Percentiles rank a stretch among this genome's conserved stretches.
Conservation (phyloP, 2,888 invertebrate species). For the Cephus spinipes region DNA sequence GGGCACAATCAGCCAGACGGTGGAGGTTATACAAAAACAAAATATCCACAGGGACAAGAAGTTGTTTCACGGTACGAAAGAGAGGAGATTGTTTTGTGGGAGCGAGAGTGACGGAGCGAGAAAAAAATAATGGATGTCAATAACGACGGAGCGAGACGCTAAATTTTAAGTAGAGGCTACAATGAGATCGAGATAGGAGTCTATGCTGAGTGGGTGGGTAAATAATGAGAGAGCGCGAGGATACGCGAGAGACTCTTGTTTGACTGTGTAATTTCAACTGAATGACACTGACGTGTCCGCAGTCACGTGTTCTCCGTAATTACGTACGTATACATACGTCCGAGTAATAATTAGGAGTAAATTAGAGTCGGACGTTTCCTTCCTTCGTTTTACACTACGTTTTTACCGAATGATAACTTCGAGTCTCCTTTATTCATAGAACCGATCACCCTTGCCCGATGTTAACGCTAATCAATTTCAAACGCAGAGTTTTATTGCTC, state of each 20-base stretch:
- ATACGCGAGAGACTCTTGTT: not conserved
- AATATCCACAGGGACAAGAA: not conserved
- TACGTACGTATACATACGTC: conserved; percentile 30
- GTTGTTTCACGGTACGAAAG: not conserved
- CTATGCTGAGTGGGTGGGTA: not conserved
- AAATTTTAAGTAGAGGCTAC: not conserved
- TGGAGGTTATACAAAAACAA: not conserved
- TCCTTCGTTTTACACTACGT: not conserved
- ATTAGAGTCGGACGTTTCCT: conserved; percentile 36
- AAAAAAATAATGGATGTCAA: not conserved
- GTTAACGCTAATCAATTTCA: not conserved
- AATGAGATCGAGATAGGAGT: not conserved
- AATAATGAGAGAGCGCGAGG: not conserved
- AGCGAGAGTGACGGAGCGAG: not conserved
- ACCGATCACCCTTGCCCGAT: not conserved
- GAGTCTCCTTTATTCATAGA: not conserved
- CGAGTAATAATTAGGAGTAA: conserved; percentile 53
- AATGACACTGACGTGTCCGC: conserved; percentile 34
- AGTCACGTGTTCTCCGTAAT: conserved; percentile 47
- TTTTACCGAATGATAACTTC: not conserved
- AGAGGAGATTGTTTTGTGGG: not conserved
- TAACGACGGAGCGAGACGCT: not conserved
- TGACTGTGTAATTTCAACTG: conserved; percentile 41
- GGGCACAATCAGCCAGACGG: not conserved
- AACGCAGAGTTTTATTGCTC: not conserved